Percentiles rank a stretch among this genome's conserved stretches.
These are phyloP conservation scores for Chondrosia reniformis DNA, from an alignment of 37 sponge, comb jelly and placozoan genomes.

Conservation along the genomic window DNA sequence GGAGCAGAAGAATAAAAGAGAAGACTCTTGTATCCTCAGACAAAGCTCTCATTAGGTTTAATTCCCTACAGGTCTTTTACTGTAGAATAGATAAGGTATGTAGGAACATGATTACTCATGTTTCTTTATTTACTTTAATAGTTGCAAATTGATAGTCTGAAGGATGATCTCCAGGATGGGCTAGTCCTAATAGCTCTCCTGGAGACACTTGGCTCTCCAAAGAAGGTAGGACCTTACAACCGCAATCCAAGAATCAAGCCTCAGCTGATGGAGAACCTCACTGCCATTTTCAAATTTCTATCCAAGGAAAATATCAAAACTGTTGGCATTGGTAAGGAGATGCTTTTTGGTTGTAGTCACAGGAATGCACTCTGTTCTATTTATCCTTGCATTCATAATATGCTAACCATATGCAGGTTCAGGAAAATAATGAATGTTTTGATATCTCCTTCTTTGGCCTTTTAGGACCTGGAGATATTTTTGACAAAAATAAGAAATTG, in stretches of 20 bases:
- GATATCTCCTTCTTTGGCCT: neutral
- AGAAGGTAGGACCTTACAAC: conserved; percentile 65
- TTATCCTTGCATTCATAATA: neutral
- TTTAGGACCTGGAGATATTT: conserved; percentile 79
- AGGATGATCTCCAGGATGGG: conserved; percentile 85
- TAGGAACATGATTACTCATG: neutral
- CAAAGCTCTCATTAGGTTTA: too few relatives aligned
- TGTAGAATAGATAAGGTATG: too few relatives aligned
- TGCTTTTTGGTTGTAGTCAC: too few relatives aligned
- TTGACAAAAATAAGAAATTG: conserved; percentile 88
- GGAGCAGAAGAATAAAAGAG: too few relatives aligned
- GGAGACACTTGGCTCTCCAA: conserved; percentile 73
- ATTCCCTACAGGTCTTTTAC: too few relatives aligned
- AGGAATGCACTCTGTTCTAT: neutral
- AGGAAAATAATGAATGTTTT: neutral
- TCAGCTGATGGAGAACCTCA: conserved; percentile 81
- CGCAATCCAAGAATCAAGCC: conserved; percentile 59
- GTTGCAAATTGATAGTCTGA: conserved; percentile 48
- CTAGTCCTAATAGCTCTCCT: conserved; percentile 76
- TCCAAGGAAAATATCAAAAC: conserved; percentile 60
- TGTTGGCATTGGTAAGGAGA: conserved; percentile 84
- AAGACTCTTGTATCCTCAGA: too few relatives aligned
- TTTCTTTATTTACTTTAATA: neutral
- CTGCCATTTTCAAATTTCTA: conserved; percentile 56
- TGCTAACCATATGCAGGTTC: neutral